These are phyloP conservation scores for Octomys mimax DNA, from an alignment of 2,797 vertebrate species.

Conservation along the genomic window DNA sequence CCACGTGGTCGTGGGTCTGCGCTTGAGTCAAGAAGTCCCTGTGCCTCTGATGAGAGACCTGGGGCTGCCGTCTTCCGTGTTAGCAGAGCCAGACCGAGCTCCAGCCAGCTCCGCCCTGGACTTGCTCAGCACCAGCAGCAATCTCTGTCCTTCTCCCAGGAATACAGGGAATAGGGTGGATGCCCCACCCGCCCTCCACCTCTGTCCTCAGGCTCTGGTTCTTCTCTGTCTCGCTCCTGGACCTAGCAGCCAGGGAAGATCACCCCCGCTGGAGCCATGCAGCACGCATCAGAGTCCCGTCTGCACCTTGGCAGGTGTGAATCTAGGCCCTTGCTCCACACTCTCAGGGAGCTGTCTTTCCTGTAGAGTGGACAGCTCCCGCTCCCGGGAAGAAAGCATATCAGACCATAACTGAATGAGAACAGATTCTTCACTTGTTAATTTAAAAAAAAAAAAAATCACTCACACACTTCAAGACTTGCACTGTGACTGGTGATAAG, in stretches of 20 bases:
- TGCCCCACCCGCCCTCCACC: neutral
- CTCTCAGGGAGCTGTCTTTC: neutral
- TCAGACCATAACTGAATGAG: neutral
- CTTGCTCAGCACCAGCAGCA: neutral
- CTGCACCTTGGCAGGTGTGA: neutral
- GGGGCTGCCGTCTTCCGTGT: neutral
- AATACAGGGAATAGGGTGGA: neutral
- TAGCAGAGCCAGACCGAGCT: neutral
- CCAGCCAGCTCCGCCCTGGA: neutral
- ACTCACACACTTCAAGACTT: neutral
- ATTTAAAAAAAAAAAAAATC: neutral
- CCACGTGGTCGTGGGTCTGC: neutral
- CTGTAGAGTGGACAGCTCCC: neutral
- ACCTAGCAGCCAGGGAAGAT: neutral
- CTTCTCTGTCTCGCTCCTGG: neutral
- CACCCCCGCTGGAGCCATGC: rapidly evolving
- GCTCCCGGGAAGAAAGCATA: neutral
- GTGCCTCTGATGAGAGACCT: slow-evolving; percentile 21
- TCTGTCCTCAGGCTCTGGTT: neutral
- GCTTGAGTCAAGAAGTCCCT: slow-evolving; percentile 50
- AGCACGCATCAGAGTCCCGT: neutral
- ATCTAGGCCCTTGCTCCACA: neutral
- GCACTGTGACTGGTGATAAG: neutral
- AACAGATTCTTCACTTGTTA: neutral
- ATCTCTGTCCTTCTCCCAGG: neutral